Base-by-base conservation (phyloP, 2,113 vertebrate genomes). In the Syrrhaptes paradoxus region DNA sequence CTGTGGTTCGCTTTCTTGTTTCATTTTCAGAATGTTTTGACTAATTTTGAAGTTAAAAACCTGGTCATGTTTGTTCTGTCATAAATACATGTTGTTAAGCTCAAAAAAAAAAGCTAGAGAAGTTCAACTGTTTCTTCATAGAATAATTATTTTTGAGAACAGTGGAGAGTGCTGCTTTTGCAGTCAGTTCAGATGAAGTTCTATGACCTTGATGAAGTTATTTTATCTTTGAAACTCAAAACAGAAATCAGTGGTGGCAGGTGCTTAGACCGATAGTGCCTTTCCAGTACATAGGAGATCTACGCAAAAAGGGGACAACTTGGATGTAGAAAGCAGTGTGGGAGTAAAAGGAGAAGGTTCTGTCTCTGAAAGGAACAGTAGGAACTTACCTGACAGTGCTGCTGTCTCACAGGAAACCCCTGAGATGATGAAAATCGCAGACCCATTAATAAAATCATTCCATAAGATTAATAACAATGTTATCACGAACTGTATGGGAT, bases 201-300 rank as follows among this genome's bases (percentile, higher is more conserved):
- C 2, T 25, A 6, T 25, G 46, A 79, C 19, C 17, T 45, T 66
- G 48, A 61, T 0, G 0, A 82, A 29, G 12, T 55, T 83, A 11
- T 65, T 87, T 68, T 26, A 16, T 83, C 11, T 83, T 73, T 66
- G 15, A 70, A 88, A 86, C 13, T 57, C 16, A 61, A 12, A 80
- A 19, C 3, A 13, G 43, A 82, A 76, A 65, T 62, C 6, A 8
- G 13, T 17, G 45, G 34, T 82, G 51, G 41, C 55, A 66, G 63
- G 20, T 31, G 21, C 58, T 73, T 58, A 32, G 41, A n/a, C 11
- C 38, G 62, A 21, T 5, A 17, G 49, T 31, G 19, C 46, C 20
- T 83, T 58, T 80, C 51, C 5, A 51, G 36, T 21, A 8, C 15
- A 11, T 49, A 29, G 65, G 28, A 87, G 45, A 65, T 22, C 36